phyloP scores from a whole-genome alignment of 2,113 vertebrate species.

The Formicarius rufipectus region DNA sequence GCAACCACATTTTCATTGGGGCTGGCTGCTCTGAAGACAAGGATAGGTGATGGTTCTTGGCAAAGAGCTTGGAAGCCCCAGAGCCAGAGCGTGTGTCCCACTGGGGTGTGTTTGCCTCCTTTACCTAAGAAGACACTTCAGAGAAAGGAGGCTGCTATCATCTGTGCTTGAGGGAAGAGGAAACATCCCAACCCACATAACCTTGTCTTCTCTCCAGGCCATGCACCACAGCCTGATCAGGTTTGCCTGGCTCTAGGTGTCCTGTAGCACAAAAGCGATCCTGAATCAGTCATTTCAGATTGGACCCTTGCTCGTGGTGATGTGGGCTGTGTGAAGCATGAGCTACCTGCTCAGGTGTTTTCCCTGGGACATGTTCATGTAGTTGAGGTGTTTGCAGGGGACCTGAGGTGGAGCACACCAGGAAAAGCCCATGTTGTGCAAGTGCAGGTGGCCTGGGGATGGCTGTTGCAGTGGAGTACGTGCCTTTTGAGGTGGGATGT shows the following conservation, averaged over 20 bases:
- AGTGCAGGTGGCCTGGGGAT: neutral
- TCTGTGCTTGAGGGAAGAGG: neutral
- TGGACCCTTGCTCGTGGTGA: neutral
- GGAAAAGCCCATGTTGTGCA: neutral
- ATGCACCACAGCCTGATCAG: neutral
- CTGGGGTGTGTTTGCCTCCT: neutral
- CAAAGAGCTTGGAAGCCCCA: neutral
- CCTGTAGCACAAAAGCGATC: neutral
- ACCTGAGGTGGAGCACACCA: neutral
- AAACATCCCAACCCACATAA: neutral
- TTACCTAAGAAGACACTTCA: neutral
- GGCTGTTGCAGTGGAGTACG: neutral
- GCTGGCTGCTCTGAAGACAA: neutral
- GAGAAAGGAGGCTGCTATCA: neutral
- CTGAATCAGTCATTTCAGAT: neutral
- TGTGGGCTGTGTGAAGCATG: neutral
- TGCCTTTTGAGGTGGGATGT: rapidly evolving
- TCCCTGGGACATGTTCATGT: neutral
- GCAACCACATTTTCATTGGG: neutral
- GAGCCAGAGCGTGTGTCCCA: neutral
- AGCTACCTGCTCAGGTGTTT: neutral
- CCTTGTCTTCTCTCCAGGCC: neutral
- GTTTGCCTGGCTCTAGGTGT: neutral
- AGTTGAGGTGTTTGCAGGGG: neutral
- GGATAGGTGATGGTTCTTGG: neutral